Percentiles rank a stretch among this genome's conserved stretches.
Conservation (phyloP, 2,113 vertebrate genomes). For the Bungarus multicinctus region DNA sequence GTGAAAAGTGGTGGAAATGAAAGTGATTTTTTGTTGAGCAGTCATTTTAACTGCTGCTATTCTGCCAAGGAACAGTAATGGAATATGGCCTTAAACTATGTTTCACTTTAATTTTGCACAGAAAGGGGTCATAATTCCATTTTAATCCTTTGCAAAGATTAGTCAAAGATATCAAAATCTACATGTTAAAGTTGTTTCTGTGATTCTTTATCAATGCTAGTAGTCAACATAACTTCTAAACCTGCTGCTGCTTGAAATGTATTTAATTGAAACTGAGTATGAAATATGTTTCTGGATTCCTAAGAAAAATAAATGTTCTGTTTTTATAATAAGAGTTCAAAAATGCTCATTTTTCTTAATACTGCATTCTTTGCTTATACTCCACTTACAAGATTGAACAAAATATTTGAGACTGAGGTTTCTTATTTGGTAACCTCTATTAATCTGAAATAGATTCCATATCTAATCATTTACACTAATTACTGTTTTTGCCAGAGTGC, state of each 20-base stretch:
- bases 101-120: not conserved
- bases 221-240: not conserved
- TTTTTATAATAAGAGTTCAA: not conserved
- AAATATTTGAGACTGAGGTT: not conserved
- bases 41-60: not conserved
- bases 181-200: not conserved
- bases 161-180: not conserved
- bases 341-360: not conserved
- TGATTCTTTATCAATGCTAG: not conserved
- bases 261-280: not conserved
- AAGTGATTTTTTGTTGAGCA: not conserved
- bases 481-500: not conserved
- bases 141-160: not conserved
- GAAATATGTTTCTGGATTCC: not conserved
- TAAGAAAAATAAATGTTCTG: not conserved
- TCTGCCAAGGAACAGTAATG: not conserved
- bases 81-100: not conserved
- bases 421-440: not conserved
- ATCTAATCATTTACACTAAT: not conserved
- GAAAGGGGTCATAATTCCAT: not conserved
- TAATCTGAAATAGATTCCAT: not conserved
- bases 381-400: not conserved
- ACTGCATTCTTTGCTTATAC: not conserved
- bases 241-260: not conserved
- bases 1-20: not conserved